Evolutionary conservation across 2,113 vertebrate genomes (phyloP), one percentile per base, ranked within the genome.

Genomic region (Rhinogobius similis): DNA sequence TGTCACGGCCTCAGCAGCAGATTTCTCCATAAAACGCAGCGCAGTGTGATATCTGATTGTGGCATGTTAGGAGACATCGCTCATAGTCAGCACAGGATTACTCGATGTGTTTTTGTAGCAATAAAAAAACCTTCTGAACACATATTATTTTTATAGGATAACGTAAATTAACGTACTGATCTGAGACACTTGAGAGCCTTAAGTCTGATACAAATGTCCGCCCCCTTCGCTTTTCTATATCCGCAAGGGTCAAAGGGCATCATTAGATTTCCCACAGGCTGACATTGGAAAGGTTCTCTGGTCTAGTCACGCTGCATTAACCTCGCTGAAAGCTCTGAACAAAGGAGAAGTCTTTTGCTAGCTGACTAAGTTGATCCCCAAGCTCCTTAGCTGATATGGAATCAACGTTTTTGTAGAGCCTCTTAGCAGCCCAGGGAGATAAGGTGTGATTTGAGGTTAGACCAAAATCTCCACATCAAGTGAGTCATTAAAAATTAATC

Each of bases 11-110:
- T 87, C 58, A n/a, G 83, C 90, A 89, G 89, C 78, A 80, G 82
- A 91, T 92, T 89, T 89, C 88, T 89, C 85, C 86, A 82, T 85
- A 84, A 87, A 90, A 88, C 55, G 87, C 86, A 83, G 85, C 65
- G 84, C 81, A 53, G 82, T 83, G 85, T 68, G 73, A 87, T 87
- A 90, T 90, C 87, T 87, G 85, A 89, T 86, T 72, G 26, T 86
- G 79, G 76, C n/a, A 41, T 70, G 61, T 65, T 55, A 79, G 79
- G 82, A 76, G 53, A 65, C 56, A 62, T 55, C 21, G 71, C 39
- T 27, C 68, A 52, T 55, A 44, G 77, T 50, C 53, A 67, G 67
- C 11, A 12, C 38, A 53, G 68, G 55, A 7, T 67, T 77, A 76
- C 67, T 36, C 52, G 48, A 39, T 41, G 53, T 5, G 43, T 77